Evolutionary conservation across 2,888 invertebrate genomes (phyloP), one percentile per base, ranked within the genome.

Genomic region (Corbicula japonica): DNA sequence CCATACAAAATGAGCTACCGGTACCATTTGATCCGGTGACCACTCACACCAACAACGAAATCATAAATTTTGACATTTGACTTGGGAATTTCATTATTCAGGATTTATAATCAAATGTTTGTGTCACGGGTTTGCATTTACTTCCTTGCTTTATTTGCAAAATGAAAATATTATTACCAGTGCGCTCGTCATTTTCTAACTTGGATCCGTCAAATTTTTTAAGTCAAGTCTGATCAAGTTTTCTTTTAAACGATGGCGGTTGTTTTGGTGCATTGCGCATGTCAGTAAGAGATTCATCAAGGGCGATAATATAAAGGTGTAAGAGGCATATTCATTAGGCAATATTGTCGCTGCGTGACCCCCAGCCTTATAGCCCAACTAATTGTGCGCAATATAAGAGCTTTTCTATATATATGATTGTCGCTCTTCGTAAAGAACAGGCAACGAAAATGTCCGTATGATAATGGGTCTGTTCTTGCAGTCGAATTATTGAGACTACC

Each of bases 191-290:
- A 90, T 90, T 62, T 82, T 84, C 46, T 50, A 18, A 41, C 12
- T 54, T 30, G 35, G 46, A 52, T 50, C 23, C 21, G 26, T n/a
- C n/a, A 30, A 46, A 52, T 44, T 32, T n/a, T 34, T 50, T 12
- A 38, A 44, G 35, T 68, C 80, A 81, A 80, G 80, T 86, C 87
- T 84, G 85, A 61, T 87, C 86, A 72, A 83, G 76, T 86, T 71
- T 63, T 79, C 80, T 86, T 88, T 90, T 84, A 85, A 89, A 89
- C 72, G 71, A 73, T 85, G 86, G 87, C 87, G 88, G 89, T 86
- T 84, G 83, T 83, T 83, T 80, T 68, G 38, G 18, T 52, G 41
- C 18, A 54, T 18, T 83, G 83, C 84, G 84, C 87, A 86, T 84
- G 84, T 61, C 61, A 50, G 26, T 15, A 76, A 56, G 63, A 79